Evolutionary conservation across 2,113 vertebrate species (phyloP), one percentile per base, ranked within the genome.

Genomic region (Megaleporinus macrocephalus): DNA sequence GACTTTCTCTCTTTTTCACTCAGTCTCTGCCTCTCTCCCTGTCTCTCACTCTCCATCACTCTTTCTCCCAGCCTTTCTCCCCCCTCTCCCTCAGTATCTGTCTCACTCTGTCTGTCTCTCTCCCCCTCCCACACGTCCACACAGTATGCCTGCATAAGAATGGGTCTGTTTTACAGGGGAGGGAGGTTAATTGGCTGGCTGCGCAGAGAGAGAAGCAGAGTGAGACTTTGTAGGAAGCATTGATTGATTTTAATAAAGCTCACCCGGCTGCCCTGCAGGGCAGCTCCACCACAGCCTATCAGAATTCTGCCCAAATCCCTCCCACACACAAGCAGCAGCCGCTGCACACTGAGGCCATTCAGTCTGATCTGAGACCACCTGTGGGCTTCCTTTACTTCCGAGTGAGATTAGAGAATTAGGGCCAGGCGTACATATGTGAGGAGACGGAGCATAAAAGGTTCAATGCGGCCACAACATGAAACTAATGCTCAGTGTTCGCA

Each of bases 221-320:
- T 70, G 66, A 13, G 22, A 70, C 33, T 4, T 26, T 26, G 57
- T 61, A 61, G 41, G 33, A 70, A 44, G 66, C 66, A 41, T 44
- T 44, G 33, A 70, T n/a, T 70, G 22, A 41, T 70, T 44, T 70
- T 36, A 70, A 41, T 70, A 70, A 70, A 44, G 66, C 33, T 69
- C 66, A 41, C 33, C 33, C 33, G 1, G 11, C 22, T n/a, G 33
- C 9, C 20, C 33, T 24, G 20, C 36, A 24, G 41, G 65, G 15
- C 27, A 33, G 66, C 30, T 22, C 18, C 0, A 4, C 7, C 59
- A 30, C 13, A 22, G 71, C 49, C 49, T 27, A 63, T 76, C 24
- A 76, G 61, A 29, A 26, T 63, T 77, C 75, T 27, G 74, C n/a
- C 16, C 36, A 41, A 44, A 76, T 65, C 59, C 59, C 41, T 76